Conservation (phyloP, 2,113 vertebrate species). For the Bagarius yarrelli region DNA sequence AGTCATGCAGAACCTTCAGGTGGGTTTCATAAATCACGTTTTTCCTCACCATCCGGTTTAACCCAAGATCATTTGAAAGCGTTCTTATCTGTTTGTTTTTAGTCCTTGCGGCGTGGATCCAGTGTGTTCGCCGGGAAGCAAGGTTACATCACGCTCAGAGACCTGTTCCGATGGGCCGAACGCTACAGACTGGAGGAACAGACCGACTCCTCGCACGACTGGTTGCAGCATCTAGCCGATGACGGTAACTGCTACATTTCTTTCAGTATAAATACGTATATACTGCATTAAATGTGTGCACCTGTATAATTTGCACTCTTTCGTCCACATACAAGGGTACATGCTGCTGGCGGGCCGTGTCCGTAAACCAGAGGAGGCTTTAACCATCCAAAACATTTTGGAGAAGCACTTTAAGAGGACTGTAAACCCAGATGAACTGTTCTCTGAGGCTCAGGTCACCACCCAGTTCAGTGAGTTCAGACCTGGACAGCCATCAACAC, state of each 20-base stretch:
- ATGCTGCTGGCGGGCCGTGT: conserved; percentile 95
- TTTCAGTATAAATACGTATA: background rate
- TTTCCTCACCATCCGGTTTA: no score
- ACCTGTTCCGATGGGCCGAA: conserved; percentile 96
- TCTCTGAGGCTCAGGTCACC: conserved; percentile 79
- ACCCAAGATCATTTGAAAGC: no score
- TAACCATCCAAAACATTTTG: conserved; percentile 81
- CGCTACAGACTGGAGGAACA: conserved; percentile 86
- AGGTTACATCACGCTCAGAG: conserved; percentile 92
- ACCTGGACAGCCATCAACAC: background rate
- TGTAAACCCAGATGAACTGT: conserved; percentile 79
- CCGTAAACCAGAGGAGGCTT: conserved; percentile 86
- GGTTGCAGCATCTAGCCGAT: conserved; percentile 94
- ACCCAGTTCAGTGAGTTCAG: conserved; percentile 83
- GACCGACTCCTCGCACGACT: conserved; percentile 79
- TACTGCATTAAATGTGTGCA: background rate
- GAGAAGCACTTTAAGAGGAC: conserved; percentile 93
- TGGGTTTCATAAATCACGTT: conserved; percentile 47
- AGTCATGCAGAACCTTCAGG: conserved; percentile 95
- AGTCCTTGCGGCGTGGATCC: conserved; percentile 90
- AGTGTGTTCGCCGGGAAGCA: conserved; percentile 97
- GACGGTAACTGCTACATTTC: conserved; percentile 75
- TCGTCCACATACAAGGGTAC: conserved; percentile 73
- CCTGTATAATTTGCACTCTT: background rate
- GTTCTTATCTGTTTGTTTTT: conserved; percentile 27